A percentile compares a stretch with the other conserved stretches of the same genome.
These are phyloP conservation scores for Acanthisitta chloris DNA, from an alignment of 2,113 vertebrate genomes.

Conservation along the genomic window DNA sequence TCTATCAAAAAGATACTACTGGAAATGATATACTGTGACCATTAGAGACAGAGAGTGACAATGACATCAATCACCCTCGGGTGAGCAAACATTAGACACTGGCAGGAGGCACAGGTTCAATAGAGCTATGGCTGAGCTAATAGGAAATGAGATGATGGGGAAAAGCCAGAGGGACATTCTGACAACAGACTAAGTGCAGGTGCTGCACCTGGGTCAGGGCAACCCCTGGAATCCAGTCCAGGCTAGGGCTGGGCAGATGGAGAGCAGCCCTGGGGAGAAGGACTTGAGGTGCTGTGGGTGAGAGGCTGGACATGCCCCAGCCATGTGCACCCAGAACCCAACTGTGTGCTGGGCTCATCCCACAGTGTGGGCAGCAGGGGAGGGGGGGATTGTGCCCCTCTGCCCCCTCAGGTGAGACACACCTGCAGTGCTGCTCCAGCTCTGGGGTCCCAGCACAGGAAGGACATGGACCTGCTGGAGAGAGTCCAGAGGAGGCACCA, in stretches of 20 bases:
- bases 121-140: rapidly evolving
- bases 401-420: background rate
- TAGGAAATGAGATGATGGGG: background rate
- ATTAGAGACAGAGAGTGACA: background rate
- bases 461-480: background rate
- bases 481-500: background rate
- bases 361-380: background rate
- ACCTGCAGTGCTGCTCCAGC: background rate
- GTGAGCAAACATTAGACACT: background rate
- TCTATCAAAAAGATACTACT: background rate
- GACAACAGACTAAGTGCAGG: background rate
- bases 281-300: background rate
- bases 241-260: background rate
- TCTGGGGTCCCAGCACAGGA: background rate
- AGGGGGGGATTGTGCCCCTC: background rate
- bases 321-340: background rate
- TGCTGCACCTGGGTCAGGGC: background rate
- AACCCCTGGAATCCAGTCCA: rapidly evolving
- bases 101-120: background rate
- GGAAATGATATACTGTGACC: background rate
- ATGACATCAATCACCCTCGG: background rate
- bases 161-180: background rate
- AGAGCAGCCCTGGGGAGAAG: background rate
- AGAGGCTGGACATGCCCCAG: background rate
- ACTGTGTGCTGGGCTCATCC: background rate